Evolutionary conservation across 2,113 vertebrate species (phyloP).

Genomic region (Spheniscus mendiculus): DNA sequence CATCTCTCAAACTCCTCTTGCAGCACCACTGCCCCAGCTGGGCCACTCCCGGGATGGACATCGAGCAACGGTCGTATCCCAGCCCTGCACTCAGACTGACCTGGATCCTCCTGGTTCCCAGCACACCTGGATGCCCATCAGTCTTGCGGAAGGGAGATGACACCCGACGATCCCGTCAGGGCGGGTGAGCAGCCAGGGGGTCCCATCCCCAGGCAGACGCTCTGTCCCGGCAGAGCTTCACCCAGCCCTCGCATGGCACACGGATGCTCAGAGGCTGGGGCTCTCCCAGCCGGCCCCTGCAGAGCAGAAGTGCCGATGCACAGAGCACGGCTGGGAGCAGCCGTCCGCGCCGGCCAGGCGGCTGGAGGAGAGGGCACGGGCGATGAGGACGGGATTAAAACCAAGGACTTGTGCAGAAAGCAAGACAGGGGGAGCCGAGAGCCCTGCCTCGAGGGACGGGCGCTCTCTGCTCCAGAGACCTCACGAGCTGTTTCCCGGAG

Average conservation of each 20-base stretch:
- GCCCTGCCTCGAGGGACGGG: background rate
- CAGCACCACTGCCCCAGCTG: background rate
- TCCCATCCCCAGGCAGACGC: background rate
- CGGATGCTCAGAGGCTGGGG: background rate
- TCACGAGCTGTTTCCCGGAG: accelerated
- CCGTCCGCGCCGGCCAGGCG: accelerated
- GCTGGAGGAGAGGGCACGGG: background rate
- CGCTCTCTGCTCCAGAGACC: background rate
- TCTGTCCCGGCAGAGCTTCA: accelerated
- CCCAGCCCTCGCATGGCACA: background rate
- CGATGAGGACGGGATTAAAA: accelerated
- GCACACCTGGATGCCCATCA: accelerated
- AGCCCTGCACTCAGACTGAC: accelerated
- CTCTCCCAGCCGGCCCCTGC: accelerated
- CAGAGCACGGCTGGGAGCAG: background rate
- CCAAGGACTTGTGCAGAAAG: accelerated
- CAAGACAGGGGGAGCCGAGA: accelerated
- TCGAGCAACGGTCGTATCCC: accelerated
- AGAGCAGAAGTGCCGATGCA: background rate
- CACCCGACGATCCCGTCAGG: accelerated
- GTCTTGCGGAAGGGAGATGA: background rate
- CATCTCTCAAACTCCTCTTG: background rate
- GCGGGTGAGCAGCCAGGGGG: background rate
- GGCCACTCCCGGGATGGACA: background rate
- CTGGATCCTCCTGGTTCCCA: accelerated